Conservation (phyloP, 2,113 vertebrate genomes). For the Sinocyclocheilus rhinocerous region DNA sequence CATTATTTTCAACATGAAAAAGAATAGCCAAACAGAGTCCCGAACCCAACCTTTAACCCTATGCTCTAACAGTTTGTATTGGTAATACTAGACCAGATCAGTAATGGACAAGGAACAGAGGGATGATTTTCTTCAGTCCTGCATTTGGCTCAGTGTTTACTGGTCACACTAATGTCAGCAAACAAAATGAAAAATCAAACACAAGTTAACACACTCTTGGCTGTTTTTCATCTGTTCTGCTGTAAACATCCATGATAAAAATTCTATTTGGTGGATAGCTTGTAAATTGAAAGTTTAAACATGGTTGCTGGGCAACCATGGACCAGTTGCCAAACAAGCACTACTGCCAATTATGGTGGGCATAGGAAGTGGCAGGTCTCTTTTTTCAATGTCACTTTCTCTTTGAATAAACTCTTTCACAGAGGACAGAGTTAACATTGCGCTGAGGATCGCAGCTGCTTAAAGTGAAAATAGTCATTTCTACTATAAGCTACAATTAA, state of each 20-base stretch:
- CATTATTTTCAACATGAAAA: neutral
- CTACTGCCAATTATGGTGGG: slow-evolving; percentile 71
- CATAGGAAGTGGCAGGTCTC: slow-evolving; percentile 57
- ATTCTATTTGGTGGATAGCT: slow-evolving; percentile 68
- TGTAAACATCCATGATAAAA: slow-evolving; percentile 65
- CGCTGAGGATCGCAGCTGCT: neutral
- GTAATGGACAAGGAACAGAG: slow-evolving; percentile 10
- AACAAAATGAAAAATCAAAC: slow-evolving; percentile 63
- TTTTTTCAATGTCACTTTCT: slow-evolving; percentile 60
- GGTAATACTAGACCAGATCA: neutral
- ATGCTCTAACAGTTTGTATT: slow-evolving; percentile 1
- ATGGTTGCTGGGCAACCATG: slow-evolving; percentile 72
- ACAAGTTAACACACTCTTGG: slow-evolving; percentile 62
- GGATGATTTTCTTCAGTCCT: neutral
- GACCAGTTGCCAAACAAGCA: slow-evolving; percentile 61
- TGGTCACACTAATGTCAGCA: slow-evolving; percentile 45
- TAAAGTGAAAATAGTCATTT: neutral
- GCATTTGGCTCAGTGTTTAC: slow-evolving; percentile 2
- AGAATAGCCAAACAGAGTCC: neutral
- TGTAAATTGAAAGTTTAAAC: slow-evolving; percentile 72
- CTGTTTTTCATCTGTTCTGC: slow-evolving; percentile 58
- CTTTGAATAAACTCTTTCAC: slow-evolving; percentile 45
- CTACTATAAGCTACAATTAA: too few relatives aligned
- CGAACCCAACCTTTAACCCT: neutral
- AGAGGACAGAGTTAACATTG: neutral